Evolutionary conservation across 1,140 invertebrate genomes (phyloP), one percentile per base, ranked within the genome.

Genomic region (Gryon sp.): DNA sequence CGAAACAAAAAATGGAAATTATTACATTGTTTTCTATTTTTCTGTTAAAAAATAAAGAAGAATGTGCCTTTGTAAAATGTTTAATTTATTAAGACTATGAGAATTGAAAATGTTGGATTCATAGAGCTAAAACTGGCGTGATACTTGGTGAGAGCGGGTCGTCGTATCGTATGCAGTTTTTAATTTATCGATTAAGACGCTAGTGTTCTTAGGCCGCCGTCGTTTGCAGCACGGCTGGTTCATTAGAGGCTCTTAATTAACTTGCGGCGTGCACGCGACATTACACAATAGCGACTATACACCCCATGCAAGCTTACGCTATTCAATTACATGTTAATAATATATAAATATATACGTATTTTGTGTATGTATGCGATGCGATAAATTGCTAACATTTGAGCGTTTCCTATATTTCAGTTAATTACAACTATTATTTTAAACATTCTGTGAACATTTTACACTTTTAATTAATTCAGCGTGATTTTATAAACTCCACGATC

Each of bases 241-340:
- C 85, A 86, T 87, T 86, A 86, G 85, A 87, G 80, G 82, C 83
- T 86, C 84, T 87, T 87, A 87, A 87, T 87, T 87, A 86, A 86
- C 84, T 86, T 84, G 84, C 84, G 84, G 80, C 66, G 84, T 82
- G 82, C 85, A 85, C 84, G 84, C 85, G 84, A 87, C 83, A 86
- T 83, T 78, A 80, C 76, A 87, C 84, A 87, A 87, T 87, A 75
- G 82, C 72, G 66, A 74, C 66, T 74, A 55, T 66, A 81, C n/a
- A n/a, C 62, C 60, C 60, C 40, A 69, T 72, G 79, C 80, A 81
- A 80, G 77, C 76, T 83, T 76, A 81, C 79, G 78, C 82, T 80
- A 83, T 86, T 87, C 83, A 85, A 86, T 86, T 86, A 85, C 80
- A 85, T 84, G 82, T 87, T 86, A 86, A 85, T 86, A 87, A 87